Base-by-base conservation (phyloP, 2,888 invertebrate genomes). In the Linnaemya vulpina region DNA sequence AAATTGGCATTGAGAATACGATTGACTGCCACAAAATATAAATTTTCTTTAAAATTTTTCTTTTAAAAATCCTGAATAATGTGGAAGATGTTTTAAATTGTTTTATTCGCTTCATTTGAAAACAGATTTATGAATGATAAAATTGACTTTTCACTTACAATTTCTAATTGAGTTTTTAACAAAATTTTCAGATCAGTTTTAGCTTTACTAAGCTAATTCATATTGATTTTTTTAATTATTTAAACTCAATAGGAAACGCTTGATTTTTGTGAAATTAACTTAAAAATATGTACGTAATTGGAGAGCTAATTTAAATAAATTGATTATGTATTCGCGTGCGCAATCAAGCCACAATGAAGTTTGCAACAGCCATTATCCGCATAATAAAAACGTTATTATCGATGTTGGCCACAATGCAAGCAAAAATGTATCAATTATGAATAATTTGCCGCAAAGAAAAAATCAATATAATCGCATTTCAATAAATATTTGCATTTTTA, bases 291-390 rank as follows among this genome's bases (percentile, higher is more conserved):
- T n/a, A 49, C 1, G 2, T 11, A 10, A 58, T 17, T n/a, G n/a
- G 4, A 38, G 43, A 20, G 51, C n/a, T 51, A 60, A 67, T 74
- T 68, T 43, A 68, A 80, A 74, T 40, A 74, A 67, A 55, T 46
- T 53, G 30, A 62, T 55, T 40, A 62, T 68, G 60, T 38, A 62
- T 53, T 22, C n/a, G 51, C 49, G 43, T 67, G 30, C 13, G 11
- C 4, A 71, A 65, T 74, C 46, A 51, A 71, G 25, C 79, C 74
- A 49, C 73, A 75, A 58, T 79, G 53, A 63, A 79, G 30, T 55
- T 30, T 15, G 38, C 30, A 63, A 63, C 38, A 11, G 3, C 43
- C 13, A 67, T 13, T 53, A 46, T 70, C 10, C 60, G 43, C 30
- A 43, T 10, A 63, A 73, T 49, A 43, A 63, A 58, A n/a, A 3